Evolutionary conservation across 2,888 invertebrate species (phyloP), one percentile per base, ranked within the genome.

Genomic region (Limenitis camilla): DNA sequence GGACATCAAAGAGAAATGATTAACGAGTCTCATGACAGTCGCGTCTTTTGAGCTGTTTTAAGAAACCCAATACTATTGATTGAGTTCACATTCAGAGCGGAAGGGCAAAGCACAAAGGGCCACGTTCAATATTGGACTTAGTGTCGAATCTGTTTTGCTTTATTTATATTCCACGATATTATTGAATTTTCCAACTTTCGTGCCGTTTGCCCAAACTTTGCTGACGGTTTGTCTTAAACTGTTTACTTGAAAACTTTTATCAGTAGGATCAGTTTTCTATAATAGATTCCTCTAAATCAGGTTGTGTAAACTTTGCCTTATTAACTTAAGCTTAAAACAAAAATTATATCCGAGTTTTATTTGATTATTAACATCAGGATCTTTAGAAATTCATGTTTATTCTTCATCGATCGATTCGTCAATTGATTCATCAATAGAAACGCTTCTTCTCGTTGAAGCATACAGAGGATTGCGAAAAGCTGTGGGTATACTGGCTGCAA

Each of bases 381-480:
- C 27, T 8, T 33, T 31, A 3, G 19, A 19, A 19, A 28, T 10
- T 9, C 56, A 45, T 55, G 49, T 40, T 32, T 46, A 42, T 47
- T 52, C 54, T 51, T 79, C 74, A 56, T 79, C 19, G 2, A 19
- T 19, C 19, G 19, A 19, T 19, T 19, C 79, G 19, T 41, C 27
- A 8, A 59, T 61, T 27, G 74, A 63, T 44, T 81, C 78, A 1
- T 69, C 66, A 0, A 81, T 74, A 27, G 69, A 61, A 8, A 78
- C 80, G 56, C 80, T 72, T 55, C 75, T 78, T 63, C 82, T 77
- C 66, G 70, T 81, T 0, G 85, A 85, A 52, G 81, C 73, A 60
- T 85, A 86, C 60, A 86, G 56, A 0, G 86, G 86, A 64, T 86
- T 86, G 28, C 81, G 79, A 53, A 86, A 86, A 0, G 81, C 78